Evolutionary conservation across 2,113 vertebrate species (phyloP).

Genomic region (Crocuta crocuta): DNA sequence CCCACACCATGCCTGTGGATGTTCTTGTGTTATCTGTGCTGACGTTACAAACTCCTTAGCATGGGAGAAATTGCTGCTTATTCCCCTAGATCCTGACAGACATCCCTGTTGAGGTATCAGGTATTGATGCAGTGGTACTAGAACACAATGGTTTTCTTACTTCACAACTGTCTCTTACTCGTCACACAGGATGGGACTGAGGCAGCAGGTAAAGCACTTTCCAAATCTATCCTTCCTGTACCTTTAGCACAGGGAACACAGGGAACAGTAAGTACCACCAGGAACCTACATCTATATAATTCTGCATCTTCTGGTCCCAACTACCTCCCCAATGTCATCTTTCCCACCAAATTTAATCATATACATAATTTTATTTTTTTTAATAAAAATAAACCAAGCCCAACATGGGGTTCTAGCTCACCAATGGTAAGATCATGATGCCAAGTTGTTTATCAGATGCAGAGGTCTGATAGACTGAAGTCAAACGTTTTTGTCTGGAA

Average conservation of each 20-base stretch:
- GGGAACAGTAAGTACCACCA: neutral
- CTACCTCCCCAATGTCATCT: neutral
- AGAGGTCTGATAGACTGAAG: neutral
- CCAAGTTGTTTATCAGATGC: neutral
- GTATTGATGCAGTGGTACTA: no score
- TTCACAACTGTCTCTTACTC: neutral
- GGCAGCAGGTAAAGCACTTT: neutral
- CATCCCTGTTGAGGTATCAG: neutral
- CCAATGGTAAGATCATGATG: no score
- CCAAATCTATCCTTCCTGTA: neutral
- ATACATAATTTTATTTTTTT: no score
- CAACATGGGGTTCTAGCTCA: no score
- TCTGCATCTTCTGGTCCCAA: neutral
- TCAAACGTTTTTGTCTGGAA: constrained; percentile 8
- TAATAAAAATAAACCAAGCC: no score
- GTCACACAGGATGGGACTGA: neutral
- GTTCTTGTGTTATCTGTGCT: neutral
- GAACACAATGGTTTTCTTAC: neutral
- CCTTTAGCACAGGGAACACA: neutral
- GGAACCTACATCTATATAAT: neutral
- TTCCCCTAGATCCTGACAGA: neutral
- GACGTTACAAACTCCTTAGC: neutral
- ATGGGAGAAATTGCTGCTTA: neutral
- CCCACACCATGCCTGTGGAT: neutral
- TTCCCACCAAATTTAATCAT: neutral